Evolutionary conservation across 2,888 invertebrate species (phyloP).

Genomic region (Mythimna vitellina): DNA sequence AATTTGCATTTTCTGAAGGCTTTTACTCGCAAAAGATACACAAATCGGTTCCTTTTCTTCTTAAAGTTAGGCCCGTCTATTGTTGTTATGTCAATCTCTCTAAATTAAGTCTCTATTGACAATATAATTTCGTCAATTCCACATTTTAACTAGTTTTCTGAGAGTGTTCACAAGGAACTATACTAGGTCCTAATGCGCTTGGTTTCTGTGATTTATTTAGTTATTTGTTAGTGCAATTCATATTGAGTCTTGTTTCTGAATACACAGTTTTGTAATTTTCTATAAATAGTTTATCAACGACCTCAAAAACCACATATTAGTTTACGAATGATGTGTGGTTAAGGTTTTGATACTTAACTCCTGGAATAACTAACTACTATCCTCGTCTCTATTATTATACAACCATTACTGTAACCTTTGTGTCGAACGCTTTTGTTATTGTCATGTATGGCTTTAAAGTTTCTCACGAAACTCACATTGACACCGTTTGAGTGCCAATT

Average conservation of each 20-base stretch:
- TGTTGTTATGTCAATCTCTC: constrained; percentile 20
- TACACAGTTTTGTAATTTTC: background rate
- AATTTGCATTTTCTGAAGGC: background rate
- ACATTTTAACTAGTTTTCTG: background rate
- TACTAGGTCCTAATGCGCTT: background rate
- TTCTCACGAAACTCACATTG: constrained; percentile 46
- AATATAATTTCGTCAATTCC: constrained; percentile 2
- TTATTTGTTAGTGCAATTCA: background rate
- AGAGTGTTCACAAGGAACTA: background rate
- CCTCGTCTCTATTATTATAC: constrained; percentile 21
- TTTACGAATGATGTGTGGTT: background rate
- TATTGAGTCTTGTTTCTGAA: no score
- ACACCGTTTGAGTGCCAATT: constrained; percentile 22
- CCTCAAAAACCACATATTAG: background rate
- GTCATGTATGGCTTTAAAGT: constrained; percentile 31
- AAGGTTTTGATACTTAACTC: background rate
- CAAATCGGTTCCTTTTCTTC: constrained; percentile 29
- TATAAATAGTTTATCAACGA: background rate
- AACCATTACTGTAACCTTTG: constrained; percentile 36
- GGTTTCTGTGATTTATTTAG: background rate
- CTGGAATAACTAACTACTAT: constrained; percentile 3
- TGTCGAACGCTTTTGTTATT: constrained; percentile 38
- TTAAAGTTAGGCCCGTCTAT: constrained; percentile 8
- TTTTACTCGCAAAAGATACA: constrained; percentile 18
- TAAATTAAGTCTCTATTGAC: constrained; percentile 3